Evolutionary conservation across 2,888 invertebrate genomes (phyloP), one percentile per base, ranked within the genome.

Genomic region (Euplexia lucipara): DNA sequence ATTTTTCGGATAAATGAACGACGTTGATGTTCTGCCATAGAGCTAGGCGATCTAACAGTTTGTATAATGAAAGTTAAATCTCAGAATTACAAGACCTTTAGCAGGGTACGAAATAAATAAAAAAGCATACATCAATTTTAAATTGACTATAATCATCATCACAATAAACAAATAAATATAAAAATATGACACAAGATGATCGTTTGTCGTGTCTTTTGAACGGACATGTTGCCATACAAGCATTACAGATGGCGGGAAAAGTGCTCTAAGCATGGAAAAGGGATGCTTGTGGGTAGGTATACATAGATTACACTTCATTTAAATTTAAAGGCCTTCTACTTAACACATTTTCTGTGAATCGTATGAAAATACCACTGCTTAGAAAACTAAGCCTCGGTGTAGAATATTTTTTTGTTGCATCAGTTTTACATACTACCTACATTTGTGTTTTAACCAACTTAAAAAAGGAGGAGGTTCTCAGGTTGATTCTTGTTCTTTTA

Each of bases 141-240:
- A 91, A 91, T 91, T 90, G 90, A 91, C 90, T 91, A 91, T 91
- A 83, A 90, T 75, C 60, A 72, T 90, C 85, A 88, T 90, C 86
- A 89, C 86, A 86, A 79, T 86, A 88, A 89, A 88, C 84, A 85
- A 88, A 91, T 91, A 91, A 90, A 91, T 91, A 91, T 84, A 91
- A 90, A 91, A 91, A 90, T 91, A 91, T 87, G 88, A 88, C 86
- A 87, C 84, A 77, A 73, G 78, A 76, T 82, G 81, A 65, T 81
- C 67, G 71, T 41, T 59, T 70, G 60, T 56, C 34, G 77, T 76
- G 77, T 76, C 74, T 56, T n/a, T 44, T 56, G 22, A 59, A 68
- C 26, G 51, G 64, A 57, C 63, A 35, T 49, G 70, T 54, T 47
- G 71, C 81, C 70, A 56, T 64, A 51, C 44, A 44, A 45, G 53